Conservation (phyloP, 2,888 invertebrate genomes). For the Mythimna loreyi region DNA sequence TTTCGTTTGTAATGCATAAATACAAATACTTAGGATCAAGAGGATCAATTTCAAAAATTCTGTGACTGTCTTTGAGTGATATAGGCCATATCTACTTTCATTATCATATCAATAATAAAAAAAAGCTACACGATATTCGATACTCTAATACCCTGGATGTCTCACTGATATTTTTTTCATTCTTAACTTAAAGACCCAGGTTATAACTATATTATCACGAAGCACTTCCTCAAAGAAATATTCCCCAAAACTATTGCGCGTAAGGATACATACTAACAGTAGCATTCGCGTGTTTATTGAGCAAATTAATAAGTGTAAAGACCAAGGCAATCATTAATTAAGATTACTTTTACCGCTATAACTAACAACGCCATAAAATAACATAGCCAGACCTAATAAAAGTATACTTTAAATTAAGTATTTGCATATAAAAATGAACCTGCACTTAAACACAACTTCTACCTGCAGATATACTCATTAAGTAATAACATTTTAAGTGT, state of each 20-base stretch:
- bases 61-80: too few relatives aligned
- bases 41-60: too few relatives aligned
- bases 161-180: too few relatives aligned
- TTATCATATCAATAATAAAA: too few relatives aligned
- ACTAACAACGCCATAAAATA: conserved; percentile 37
- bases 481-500: conserved; percentile 18
- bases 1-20: too few relatives aligned
- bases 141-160: too few relatives aligned
- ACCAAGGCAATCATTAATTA: background rate
- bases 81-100: too few relatives aligned
- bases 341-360: background rate
- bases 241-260: background rate
- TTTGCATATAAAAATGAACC: conserved; percentile 9
- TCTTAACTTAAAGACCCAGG: background rate
- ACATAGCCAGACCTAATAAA: conserved; percentile 2
- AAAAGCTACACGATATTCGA: too few relatives aligned
- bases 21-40: too few relatives aligned
- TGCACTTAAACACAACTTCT: conserved; percentile 15
- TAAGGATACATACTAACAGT: background rate
- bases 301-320: background rate
- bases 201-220: background rate
- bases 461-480: conserved; percentile 30
- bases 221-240: background rate
- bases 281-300: background rate
- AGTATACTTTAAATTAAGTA: conserved; percentile 3